Evolutionary conservation across 1,140 invertebrate species (phyloP).

Genomic region (Lepeophtheirus salmonis): DNA sequence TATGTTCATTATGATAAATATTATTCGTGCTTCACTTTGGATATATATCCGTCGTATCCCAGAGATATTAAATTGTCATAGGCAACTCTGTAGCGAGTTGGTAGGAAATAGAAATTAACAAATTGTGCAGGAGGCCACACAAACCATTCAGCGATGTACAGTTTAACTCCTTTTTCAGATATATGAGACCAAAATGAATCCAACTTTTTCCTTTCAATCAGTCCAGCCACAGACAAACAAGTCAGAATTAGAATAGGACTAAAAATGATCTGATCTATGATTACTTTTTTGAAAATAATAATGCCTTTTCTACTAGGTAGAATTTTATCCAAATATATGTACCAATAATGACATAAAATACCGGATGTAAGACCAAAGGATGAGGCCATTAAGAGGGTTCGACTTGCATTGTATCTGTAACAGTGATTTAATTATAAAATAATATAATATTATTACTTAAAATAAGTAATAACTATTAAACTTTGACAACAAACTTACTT

Average conservation of each 20-base stretch:
- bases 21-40: constrained; percentile 38
- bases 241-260: constrained; percentile 60
- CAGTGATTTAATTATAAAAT: no score
- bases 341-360: constrained; percentile 68
- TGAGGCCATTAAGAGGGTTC: constrained; percentile 24
- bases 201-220: constrained; percentile 42
- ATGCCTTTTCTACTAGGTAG: constrained; percentile 45
- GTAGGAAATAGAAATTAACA: constrained; percentile 70
- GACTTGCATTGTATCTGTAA: no score
- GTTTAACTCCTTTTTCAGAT: background rate
- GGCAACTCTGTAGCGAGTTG: constrained; percentile 58
- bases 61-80: constrained; percentile 78
- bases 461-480: no score
- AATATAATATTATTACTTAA: no score
- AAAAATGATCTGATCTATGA: constrained; percentile 68
- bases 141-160: constrained; percentile 55
- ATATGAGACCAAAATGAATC: background rate
- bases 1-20: no score
- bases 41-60: constrained; percentile 78
- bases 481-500: no score
- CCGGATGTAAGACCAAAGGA: constrained; percentile 55
- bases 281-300: constrained; percentile 58
- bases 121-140: constrained; percentile 61
- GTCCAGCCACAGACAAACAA: constrained; percentile 55
- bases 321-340: constrained; percentile 44